Conservation (phyloP, 2,113 vertebrate genomes). For the Rhinopithecus roxellana region DNA sequence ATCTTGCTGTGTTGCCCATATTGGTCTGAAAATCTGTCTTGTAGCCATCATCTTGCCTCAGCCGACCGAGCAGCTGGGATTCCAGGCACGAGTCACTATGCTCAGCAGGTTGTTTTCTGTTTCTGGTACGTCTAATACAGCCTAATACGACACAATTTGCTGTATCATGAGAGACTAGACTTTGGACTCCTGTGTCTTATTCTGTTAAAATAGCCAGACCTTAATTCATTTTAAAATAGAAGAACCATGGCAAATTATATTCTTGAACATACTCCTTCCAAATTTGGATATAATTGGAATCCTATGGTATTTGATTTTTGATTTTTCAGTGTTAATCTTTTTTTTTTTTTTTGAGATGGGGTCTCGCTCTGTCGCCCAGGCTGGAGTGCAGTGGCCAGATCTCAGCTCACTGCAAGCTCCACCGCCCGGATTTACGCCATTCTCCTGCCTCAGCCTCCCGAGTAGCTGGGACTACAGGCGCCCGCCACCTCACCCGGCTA, state of each 20-base stretch:
- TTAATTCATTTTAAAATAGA: constrained; percentile 23
- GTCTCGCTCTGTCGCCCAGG: background rate
- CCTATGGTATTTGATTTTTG: background rate
- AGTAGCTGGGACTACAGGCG: no score
- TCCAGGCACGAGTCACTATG: background rate
- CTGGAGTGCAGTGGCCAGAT: background rate
- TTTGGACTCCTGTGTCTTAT: background rate
- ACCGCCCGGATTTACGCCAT: accelerated
- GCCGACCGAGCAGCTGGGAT: background rate
- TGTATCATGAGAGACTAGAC: background rate
- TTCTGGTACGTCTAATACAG: background rate
- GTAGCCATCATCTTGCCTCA: background rate
- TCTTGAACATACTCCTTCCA: background rate
- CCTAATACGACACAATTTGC: background rate
- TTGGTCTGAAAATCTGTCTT: background rate
- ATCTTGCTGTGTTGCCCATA: background rate
- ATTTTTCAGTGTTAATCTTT: constrained; percentile 1
- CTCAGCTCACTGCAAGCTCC: no score
- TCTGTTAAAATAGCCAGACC: background rate
- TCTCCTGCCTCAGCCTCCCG: no score
- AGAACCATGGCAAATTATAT: background rate
- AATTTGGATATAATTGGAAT: background rate
- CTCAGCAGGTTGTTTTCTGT: background rate
- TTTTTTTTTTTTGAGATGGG: background rate
- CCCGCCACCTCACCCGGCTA: no score